Base-by-base conservation (phyloP, 2,797 vertebrate species). In the Anguilla obscura region DNA sequence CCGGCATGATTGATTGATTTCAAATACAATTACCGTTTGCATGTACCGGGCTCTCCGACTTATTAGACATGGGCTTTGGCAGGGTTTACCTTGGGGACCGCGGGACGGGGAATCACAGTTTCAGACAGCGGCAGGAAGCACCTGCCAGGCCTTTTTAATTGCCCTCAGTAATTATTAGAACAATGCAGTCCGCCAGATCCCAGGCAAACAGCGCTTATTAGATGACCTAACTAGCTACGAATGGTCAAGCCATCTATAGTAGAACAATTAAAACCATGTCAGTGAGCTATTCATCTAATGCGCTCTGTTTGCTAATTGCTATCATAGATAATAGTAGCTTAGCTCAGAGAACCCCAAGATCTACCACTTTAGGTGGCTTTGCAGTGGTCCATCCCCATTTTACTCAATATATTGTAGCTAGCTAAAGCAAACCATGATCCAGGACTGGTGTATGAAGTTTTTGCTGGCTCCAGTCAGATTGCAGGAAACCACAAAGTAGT, bases 1-100 rank as follows among this genome's bases (percentile, higher is more conserved):
- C 91, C 88, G 40, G 92, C 89, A 92, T 94, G 93, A 94, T 91
- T 93, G 92, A 93, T 93, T 93, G 92, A 90, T 91, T 92, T 93
- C 92, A 91, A 93, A 93, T 90, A 92, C 93, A 92, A 93, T 93
- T 92, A 91, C 88, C 88, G 91, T 90, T 89, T 60, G 86, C 86
- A 69, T 80, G 89, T 84, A 87, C 89, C 87, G 90, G 89, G 89
- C 88, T 90, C 90, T 87, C 89, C 88, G 89, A 86, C 92, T 90
- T 92, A 92, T 93, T 93, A 93, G 90, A 91, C 89, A 92, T 91
- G 91, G 89, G 89, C 92, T 92, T 91, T 93, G 92, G 92, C 93
- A 93, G 92, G 90, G 87, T 82, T 63, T 54, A 90, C 90, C 89
- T 87, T 90, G 36, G 87, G 76, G 33, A 86, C 84, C 21, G 89